These are phyloP conservation scores for Melipona bicolor DNA, from an alignment of 2,888 invertebrate genomes.

Conservation along the genomic window DNA sequence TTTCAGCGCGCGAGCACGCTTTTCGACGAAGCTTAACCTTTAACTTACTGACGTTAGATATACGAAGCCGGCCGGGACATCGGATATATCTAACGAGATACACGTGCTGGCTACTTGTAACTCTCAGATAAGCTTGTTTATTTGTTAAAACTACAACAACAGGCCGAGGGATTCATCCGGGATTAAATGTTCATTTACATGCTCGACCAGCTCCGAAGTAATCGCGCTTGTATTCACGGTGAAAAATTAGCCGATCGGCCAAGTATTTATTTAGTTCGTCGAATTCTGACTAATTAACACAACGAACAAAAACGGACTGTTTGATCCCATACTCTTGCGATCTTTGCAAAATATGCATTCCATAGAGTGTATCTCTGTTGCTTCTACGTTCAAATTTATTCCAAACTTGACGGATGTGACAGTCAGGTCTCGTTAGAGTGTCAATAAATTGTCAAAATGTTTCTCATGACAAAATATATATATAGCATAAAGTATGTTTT, in stretches of 20 bases:
- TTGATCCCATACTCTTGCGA: neutral
- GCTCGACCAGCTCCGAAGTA: neutral
- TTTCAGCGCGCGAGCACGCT: conserved; percentile 9
- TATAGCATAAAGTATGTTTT: too few species aligned
- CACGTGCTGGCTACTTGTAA: conserved; percentile 56
- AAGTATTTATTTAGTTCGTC: neutral
- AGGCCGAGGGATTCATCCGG: conserved; percentile 23
- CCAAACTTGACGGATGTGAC: too few species aligned
- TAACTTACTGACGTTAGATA: conserved; percentile 52
- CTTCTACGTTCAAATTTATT: too few species aligned
- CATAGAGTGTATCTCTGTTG: too few species aligned
- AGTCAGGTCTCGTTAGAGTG: neutral
- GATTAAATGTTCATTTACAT: conserved; percentile 36
- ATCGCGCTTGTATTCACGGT: too few species aligned
- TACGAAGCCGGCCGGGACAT: conserved; percentile 26
- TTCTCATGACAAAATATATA: neutral
- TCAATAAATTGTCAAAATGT: neutral
- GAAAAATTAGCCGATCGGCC: conserved; percentile 21
- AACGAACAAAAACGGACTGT: neutral
- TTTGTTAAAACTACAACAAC: conserved; percentile 46
- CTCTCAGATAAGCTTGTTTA: conserved; percentile 60
- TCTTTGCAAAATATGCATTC: neutral
- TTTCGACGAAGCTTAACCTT: conserved; percentile 44
- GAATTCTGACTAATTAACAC: neutral
- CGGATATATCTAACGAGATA: conserved; percentile 61